Percentiles rank a stretch among this genome's conserved stretches.
These are phyloP conservation scores for Homarus gammarus DNA, from an alignment of 2,888 invertebrate species.

Conservation along the genomic window DNA sequence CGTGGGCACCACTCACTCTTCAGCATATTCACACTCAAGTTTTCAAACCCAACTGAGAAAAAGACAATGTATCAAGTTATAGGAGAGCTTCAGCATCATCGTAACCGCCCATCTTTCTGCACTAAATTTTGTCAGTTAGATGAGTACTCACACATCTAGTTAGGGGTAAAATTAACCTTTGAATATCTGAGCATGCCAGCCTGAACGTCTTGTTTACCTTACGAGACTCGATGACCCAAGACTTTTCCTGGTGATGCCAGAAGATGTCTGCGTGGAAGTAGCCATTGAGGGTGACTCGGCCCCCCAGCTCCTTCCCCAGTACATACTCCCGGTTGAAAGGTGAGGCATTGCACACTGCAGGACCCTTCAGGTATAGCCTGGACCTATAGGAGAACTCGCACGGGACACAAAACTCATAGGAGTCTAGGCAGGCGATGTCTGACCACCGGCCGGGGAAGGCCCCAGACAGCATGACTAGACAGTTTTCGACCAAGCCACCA, in stretches of 20 bases:
- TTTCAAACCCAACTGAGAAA: no score
- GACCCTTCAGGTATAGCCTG: slow-evolving; percentile 66
- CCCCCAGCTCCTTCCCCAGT: slow-evolving; percentile 33
- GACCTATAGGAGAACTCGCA: slow-evolving; percentile 56
- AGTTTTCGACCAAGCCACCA: slow-evolving; percentile 71
- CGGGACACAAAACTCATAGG: slow-evolving; percentile 68
- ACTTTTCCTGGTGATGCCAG: slow-evolving; percentile 52
- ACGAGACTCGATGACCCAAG: slow-evolving; percentile 62
- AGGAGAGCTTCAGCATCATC: no score
- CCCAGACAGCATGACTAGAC: slow-evolving; percentile 68
- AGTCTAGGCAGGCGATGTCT: slow-evolving; percentile 71
- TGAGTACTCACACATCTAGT: no score
- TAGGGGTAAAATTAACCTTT: no score
- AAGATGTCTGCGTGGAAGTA: slow-evolving; percentile 68
- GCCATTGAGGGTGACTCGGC: slow-evolving; percentile 42
- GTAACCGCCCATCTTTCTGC: no score
- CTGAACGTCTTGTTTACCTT: slow-evolving; percentile 62
- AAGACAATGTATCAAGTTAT: no score
- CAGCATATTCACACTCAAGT: no score
- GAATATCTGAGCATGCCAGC: no score
- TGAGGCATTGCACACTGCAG: slow-evolving; percentile 53
- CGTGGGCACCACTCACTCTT: no score
- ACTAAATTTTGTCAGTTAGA: no score
- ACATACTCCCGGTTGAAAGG: slow-evolving; percentile 72
- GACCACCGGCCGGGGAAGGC: slow-evolving; percentile 65